These are phyloP conservation scores for Agrenia bidenticulata DNA, from an alignment of 2,888 invertebrate species.

Conservation along the genomic window DNA sequence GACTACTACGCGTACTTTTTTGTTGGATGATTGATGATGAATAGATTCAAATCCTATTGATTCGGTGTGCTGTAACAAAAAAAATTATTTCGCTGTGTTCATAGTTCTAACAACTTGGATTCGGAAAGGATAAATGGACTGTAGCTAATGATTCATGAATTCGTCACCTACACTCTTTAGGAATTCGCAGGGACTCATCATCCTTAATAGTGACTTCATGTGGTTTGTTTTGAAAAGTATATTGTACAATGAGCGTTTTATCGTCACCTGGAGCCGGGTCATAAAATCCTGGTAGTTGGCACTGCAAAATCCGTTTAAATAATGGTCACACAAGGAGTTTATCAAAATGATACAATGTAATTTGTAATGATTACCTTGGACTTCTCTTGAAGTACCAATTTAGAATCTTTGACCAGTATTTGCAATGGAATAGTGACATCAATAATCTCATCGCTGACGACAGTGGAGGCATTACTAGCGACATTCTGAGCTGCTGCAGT, in stretches of 20 bases:
- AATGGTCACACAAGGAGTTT: constrained; percentile 6
- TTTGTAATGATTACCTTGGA: no score
- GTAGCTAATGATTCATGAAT: neutral
- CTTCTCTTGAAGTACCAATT: constrained; percentile 77
- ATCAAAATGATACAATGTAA: neutral
- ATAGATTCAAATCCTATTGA: neutral
- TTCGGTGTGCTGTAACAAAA: neutral
- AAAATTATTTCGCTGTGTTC: neutral
- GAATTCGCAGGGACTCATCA: constrained; percentile 75
- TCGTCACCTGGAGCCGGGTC: constrained; percentile 93
- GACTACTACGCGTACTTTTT: no score
- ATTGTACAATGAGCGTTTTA: constrained; percentile 81
- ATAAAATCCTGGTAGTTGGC: constrained; percentile 93
- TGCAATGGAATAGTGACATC: constrained; percentile 95
- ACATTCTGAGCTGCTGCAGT: constrained; percentile 14
- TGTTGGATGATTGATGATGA: neutral
- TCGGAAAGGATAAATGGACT: neutral
- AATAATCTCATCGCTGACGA: constrained; percentile 64
- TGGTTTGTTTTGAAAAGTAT: constrained; percentile 76
- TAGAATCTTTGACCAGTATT: constrained; percentile 89
- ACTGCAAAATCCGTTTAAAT: constrained; percentile 65
- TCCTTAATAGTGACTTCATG: constrained; percentile 79
- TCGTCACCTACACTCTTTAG: constrained; percentile 64
- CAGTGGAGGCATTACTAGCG: neutral
- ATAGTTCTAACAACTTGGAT: neutral